Percentiles rank a stretch among this genome's conserved stretches.
Conservation (phyloP, 2,113 vertebrate species). For the Rhipidura dahli region DNA sequence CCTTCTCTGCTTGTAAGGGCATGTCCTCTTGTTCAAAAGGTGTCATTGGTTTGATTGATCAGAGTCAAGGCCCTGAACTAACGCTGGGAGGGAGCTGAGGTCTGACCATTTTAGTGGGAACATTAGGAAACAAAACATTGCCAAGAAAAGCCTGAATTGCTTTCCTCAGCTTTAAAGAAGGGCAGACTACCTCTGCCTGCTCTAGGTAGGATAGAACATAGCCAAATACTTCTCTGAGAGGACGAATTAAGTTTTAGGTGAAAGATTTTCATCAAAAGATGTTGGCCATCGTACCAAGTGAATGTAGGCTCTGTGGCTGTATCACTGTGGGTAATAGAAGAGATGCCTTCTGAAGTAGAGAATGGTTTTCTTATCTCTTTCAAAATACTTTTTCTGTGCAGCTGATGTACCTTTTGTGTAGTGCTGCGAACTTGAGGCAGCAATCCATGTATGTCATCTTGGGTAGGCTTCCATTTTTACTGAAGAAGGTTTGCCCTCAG, state of each 20-base stretch:
- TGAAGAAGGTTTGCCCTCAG: neutral
- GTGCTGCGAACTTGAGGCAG: neutral
- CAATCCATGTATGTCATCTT: neutral
- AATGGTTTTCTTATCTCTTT: neutral
- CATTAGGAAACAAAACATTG: neutral
- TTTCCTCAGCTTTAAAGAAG: neutral
- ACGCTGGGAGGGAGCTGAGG: accelerated
- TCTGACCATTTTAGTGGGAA: neutral
- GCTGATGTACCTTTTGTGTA: neutral
- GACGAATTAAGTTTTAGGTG: neutral
- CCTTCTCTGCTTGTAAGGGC: neutral
- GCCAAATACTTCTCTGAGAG: neutral
- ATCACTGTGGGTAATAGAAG: neutral
- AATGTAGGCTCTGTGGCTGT: neutral
- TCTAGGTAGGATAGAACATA: neutral
- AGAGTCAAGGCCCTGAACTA: neutral
- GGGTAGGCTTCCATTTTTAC: neutral
- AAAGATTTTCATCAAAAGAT: neutral
- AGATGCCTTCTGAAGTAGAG: neutral
- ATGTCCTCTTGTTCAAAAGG: neutral
- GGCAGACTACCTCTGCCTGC: neutral
- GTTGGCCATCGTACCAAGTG: no score
- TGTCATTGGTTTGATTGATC: neutral
- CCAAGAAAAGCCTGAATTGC: neutral
- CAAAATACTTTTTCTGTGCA: neutral